Base-by-base conservation (phyloP, 2,888 invertebrate genomes). In the Entomobrya proxima region DNA sequence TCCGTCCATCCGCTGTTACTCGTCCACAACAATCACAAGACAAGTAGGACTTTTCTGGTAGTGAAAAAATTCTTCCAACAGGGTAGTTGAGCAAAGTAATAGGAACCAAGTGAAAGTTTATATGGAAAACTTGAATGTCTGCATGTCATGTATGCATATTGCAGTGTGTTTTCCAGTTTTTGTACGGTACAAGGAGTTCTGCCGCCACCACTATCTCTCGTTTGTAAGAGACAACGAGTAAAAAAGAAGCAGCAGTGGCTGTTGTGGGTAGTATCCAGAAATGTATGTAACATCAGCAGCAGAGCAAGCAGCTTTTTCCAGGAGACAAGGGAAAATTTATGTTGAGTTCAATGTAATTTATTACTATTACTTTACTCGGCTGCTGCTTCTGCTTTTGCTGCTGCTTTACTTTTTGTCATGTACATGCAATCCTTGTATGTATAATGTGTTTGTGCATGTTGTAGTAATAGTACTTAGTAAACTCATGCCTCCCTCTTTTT, bases 331-430 rank as follows among this genome's bases (percentile, higher is more conserved):
- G 80, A 84, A 88, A 88, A 88, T 88, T 88, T 88, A 88, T 88
- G 88, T 88, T 88, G 88, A 88, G 88, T 88, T 88, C 87, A 87
- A 87, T 84, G 86, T 86, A 88, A 88, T 88, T 88, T 88, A 88
- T 88, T 87, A 86, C 82, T 87, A 88, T 88, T 88, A 87, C 88
- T 88, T 88, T 87, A 79, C 84, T 84, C 84, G 69, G 82, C 76
- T 83, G 77, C 83, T 83, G 83, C 84, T 84, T 78, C 64, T 75
- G 35, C 84, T 84, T 84, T 84, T 78, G 76, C 83, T 83, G 77
- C 67, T 84, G 50, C 78, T 72, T 84, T 83, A 76, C 69, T 83
- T 76, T 82, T 78, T 84, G 84, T 84, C 84, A 78, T 84, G 84
- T 84, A 35, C 69, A 83, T 82, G 64, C 74, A 67, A 67, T 67